phyloP scores from a whole-genome alignment of 2,797 vertebrate species.

The Clamator glandarius region DNA sequence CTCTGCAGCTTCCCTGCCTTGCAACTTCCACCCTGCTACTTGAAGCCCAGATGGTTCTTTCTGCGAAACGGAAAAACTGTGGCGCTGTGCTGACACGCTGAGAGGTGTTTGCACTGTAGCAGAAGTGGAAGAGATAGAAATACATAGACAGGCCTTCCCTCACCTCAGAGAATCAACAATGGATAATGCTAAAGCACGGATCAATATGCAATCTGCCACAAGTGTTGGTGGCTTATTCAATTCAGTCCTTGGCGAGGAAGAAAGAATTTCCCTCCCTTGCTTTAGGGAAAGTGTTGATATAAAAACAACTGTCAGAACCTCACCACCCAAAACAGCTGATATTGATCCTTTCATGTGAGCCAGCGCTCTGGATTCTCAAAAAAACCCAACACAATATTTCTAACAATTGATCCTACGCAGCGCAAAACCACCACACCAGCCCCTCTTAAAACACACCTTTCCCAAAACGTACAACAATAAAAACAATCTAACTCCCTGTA shows the following conservation, averaged over 20 bases:
- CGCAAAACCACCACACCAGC: neutral
- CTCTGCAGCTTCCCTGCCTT: neutral
- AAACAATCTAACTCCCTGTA: neutral
- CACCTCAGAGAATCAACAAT: neutral
- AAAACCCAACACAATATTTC: neutral
- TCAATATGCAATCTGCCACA: conserved; percentile 34
- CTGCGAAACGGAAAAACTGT: neutral
- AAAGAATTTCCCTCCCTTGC: conserved; percentile 6
- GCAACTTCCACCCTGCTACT: neutral
- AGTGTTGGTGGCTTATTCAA: conserved; percentile 1
- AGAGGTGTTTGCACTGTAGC: neutral
- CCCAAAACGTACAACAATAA: neutral
- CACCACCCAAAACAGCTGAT: neutral
- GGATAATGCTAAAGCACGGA: neutral
- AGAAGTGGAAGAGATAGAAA: neutral
- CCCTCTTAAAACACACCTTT: neutral
- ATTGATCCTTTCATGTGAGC: conserved; percentile 12
- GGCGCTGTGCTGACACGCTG: neutral
- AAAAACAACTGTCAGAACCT: conserved; percentile 51
- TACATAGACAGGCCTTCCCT: neutral
- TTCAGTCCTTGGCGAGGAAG: conserved; percentile 12
- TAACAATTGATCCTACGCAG: neutral
- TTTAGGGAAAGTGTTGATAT: neutral
- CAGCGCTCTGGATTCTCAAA: neutral
- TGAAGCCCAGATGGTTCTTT: fast-evolving